These are phyloP conservation scores for Troides oblongomaculatus DNA, from an alignment of 2,888 invertebrate genomes.

Conservation along the genomic window DNA sequence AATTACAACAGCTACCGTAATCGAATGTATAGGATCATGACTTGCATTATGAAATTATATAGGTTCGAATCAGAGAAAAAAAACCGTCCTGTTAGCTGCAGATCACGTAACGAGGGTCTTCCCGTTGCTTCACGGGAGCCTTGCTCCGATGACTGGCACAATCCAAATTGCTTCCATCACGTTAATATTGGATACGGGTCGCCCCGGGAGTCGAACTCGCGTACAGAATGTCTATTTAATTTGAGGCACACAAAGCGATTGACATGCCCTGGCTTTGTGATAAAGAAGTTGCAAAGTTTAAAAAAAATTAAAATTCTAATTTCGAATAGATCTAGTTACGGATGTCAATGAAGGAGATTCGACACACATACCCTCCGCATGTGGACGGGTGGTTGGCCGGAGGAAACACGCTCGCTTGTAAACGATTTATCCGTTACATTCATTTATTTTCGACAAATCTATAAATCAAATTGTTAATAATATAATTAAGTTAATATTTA, in stretches of 20 bases:
- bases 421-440: constrained; percentile 10
- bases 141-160: constrained; percentile 64
- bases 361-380: constrained; percentile 39
- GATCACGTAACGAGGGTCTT: constrained; percentile 29
- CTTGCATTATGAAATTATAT: constrained; percentile 28
- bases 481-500: neutral
- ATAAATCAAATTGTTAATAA: neutral
- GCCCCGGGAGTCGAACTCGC: constrained; percentile 47
- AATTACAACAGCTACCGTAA: constrained; percentile 26
- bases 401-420: constrained; percentile 26
- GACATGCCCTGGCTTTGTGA: constrained; percentile 67
- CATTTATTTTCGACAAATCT: constrained; percentile 7
- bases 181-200: constrained; percentile 58
- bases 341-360: constrained; percentile 49
- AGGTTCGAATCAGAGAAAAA: constrained; percentile 17
- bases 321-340: constrained; percentile 48
- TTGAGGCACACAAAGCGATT: constrained; percentile 73
- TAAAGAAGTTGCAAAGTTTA: constrained; percentile 60
- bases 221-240: constrained; percentile 70
- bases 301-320: constrained; percentile 46
- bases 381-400: constrained; percentile 18
- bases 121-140: constrained; percentile 34
- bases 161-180: constrained; percentile 69
- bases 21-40: constrained; percentile 18
- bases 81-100: constrained; percentile 28